A percentile compares a stretch with the other conserved stretches of the same genome.
These are phyloP conservation scores for Dryoscopus gambensis DNA, from an alignment of 2,113 vertebrate genomes.

Conservation along the genomic window DNA sequence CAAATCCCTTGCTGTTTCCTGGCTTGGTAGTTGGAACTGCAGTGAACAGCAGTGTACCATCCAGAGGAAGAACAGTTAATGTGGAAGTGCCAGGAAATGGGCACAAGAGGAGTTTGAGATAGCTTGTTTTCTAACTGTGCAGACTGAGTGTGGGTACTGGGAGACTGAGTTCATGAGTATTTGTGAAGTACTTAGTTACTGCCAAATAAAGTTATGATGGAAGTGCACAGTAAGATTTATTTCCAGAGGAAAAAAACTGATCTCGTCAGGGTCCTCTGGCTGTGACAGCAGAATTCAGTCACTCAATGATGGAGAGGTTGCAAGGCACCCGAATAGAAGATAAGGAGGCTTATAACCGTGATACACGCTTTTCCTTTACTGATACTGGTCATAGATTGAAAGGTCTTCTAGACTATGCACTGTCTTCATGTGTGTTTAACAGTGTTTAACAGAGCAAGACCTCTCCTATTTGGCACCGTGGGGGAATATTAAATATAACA, in stretches of 20 bases:
- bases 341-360: neutral
- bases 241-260: neutral
- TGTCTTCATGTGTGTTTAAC: neutral
- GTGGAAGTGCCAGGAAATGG: neutral
- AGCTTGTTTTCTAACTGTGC: neutral
- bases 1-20: slow-evolving; percentile 10
- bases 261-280: neutral
- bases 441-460: neutral
- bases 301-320: neutral
- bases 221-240: neutral
- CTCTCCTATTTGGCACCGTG: neutral
- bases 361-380: neutral
- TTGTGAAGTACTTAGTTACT: neutral
- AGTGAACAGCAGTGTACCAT: neutral
- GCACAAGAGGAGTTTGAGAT: neutral
- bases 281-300: neutral
- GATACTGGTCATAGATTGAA: neutral
- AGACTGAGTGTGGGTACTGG: neutral
- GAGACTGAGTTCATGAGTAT: neutral
- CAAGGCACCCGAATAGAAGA: neutral
- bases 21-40: neutral
- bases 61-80: neutral
- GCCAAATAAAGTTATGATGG: neutral
- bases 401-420: neutral
- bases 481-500: neutral